Conservation (phyloP, 2,797 vertebrate species). For the Silurus lanzhouensis region DNA sequence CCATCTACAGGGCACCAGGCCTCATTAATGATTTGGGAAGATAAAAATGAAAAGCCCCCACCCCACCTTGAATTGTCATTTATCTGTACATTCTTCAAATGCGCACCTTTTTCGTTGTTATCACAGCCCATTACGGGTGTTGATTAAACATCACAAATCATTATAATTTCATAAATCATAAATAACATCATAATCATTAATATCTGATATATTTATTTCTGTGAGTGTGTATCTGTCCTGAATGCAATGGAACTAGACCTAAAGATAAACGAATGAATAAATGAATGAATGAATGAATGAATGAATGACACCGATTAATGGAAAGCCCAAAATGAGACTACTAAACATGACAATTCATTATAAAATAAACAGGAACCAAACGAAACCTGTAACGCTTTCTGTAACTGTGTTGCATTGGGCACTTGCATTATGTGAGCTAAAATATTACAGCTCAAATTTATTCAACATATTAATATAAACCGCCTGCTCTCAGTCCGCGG, state of each 20-base stretch:
- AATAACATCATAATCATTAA: no score
- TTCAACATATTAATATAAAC: no score
- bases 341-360: neutral
- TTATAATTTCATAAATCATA: neutral
- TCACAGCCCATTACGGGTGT: neutral
- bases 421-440: no score
- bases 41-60: neutral
- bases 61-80: neutral
- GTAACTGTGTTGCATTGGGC: neutral
- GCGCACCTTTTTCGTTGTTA: no score
- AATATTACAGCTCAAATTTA: no score
- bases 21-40: neutral
- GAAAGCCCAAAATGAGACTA: neutral
- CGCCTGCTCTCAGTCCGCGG: neutral
- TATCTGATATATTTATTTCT: no score
- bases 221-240: neutral
- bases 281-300: neutral
- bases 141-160: neutral
- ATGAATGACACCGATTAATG: neutral
- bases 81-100: neutral
- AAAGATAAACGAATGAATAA: neutral
- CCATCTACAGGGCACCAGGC: neutral
- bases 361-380: neutral
- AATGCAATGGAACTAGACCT: no score
- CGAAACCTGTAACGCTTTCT: neutral